These are phyloP conservation scores for Rhopalosiphum nymphaeae DNA, from an alignment of 2,888 invertebrate species.

Conservation along the genomic window DNA sequence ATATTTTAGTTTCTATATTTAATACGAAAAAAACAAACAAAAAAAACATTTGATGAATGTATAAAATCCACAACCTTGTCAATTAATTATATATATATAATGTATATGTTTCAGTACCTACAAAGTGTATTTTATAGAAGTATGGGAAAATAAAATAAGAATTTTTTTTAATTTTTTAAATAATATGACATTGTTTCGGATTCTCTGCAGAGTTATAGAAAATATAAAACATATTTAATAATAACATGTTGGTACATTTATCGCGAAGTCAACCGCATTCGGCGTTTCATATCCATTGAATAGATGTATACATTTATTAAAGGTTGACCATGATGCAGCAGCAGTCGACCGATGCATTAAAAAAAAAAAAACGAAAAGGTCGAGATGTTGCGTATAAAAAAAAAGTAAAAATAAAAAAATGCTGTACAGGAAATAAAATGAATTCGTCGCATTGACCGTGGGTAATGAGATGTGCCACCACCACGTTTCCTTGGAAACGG, in stretches of 20 bases:
- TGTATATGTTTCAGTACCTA: too few species aligned
- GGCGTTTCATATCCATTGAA: not conserved
- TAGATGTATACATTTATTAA: too few species aligned
- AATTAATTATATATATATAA: not conserved
- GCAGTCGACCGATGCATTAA: not conserved
- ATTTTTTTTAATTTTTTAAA: not conserved
- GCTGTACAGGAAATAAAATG: not conserved
- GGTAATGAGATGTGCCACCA: constrained; percentile 15
- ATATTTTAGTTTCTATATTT: not conserved
- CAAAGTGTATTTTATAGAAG: too few species aligned
- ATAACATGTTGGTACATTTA: not conserved
- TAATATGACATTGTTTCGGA: not conserved
- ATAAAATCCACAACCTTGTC: not conserved
- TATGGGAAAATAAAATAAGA: too few species aligned
- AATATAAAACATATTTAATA: not conserved
- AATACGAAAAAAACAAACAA: not conserved
- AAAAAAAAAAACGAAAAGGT: not conserved
- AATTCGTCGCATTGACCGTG: constrained; percentile 39
- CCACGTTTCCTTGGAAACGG: constrained; percentile 35
- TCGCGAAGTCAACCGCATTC: not conserved
- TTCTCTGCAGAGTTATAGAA: not conserved
- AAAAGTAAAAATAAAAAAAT: not conserved
- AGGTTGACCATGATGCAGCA: too few species aligned
- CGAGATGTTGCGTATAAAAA: not conserved
- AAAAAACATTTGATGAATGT: not conserved